Evolutionary conservation across 2,888 invertebrate species (phyloP).

Genomic region (Pachymerium ferrugineum): DNA sequence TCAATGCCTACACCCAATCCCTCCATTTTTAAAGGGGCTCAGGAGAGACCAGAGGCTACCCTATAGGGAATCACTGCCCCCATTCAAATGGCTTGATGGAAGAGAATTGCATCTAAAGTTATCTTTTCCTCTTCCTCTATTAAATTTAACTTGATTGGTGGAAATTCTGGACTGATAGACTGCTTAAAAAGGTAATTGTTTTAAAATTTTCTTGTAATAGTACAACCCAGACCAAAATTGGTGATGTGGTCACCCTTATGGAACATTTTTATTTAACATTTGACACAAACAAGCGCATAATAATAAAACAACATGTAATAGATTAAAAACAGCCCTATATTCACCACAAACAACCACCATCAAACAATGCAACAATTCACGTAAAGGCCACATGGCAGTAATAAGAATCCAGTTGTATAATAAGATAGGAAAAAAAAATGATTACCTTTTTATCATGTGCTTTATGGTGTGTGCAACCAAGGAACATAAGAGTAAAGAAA

Average conservation of each 20-base stretch:
- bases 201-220: no score
- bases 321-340: not conserved
- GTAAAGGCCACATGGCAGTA: not conserved
- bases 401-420: slow-evolving; percentile 5
- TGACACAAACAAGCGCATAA: no score
- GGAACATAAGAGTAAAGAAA: not conserved
- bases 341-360: not conserved
- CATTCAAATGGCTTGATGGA: slow-evolving; percentile 7
- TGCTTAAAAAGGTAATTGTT: slow-evolving; percentile 6
- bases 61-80: not conserved
- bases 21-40: slow-evolving; percentile 2
- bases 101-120: slow-evolving; percentile 1
- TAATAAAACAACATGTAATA: no score
- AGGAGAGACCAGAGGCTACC: slow-evolving; percentile 1
- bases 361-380: not conserved
- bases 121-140: slow-evolving; percentile 4
- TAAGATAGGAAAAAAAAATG: not conserved
- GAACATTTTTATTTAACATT: no score
- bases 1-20: not conserved
- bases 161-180: no score
- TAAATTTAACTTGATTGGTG: slow-evolving; percentile 7
- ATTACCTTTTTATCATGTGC: slow-evolving; percentile 18
- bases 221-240: no score
- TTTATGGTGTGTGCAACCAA: slow-evolving; percentile 18
- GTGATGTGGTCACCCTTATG: no score